Base-by-base conservation (phyloP, 2,797 vertebrate species). In the Falco berigora region DNA sequence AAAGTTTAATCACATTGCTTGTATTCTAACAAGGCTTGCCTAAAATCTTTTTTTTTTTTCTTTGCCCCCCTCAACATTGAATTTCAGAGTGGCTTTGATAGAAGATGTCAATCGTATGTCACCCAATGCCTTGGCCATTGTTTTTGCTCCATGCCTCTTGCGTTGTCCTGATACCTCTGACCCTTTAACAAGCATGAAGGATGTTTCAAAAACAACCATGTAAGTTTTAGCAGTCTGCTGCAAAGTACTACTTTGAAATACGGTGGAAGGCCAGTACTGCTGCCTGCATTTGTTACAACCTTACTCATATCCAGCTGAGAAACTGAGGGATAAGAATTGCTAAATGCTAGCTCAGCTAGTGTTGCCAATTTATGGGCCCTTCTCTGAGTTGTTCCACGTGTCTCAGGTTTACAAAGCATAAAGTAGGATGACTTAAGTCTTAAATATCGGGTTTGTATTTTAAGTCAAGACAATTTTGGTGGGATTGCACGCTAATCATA, bases 41-140 rank as follows among this genome's bases (percentile, higher is more conserved):
- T 32, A 67, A 25, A 59, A 8, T 50, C 21, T 28, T 22, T 61
- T 55, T 19, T 44, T 53, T 49, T 40, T 5, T 58, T 52, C 20
- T 20, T 46, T 46, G 9, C 21, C 46, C 30, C 14, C 28, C 66
- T 68, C 21, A 55, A 17, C 30, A 7, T 73, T 93, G 59, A 32
- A 44, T 91, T 97, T 6, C 98, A 99, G 99, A 97, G 99, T 99
- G 72, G 98, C 99, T 46, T 98, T 99, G 95, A 98, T 99, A 21
- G 99, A 99, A 96, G 97, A 98, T 20, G 98, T 99, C 96, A 99
- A 99, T 97, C 99, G 99, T 36, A 99, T 99, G 99, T 99, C 99
- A 12, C 98, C 99, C 2, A 99, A 99, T 17, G 99, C 99, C 0
- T 69, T 99, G 97, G 99, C 99, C 82, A 99, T 99, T 28, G 98